Base-by-base conservation (phyloP, 1,140 invertebrate species). In the Bombus polaris region DNA sequence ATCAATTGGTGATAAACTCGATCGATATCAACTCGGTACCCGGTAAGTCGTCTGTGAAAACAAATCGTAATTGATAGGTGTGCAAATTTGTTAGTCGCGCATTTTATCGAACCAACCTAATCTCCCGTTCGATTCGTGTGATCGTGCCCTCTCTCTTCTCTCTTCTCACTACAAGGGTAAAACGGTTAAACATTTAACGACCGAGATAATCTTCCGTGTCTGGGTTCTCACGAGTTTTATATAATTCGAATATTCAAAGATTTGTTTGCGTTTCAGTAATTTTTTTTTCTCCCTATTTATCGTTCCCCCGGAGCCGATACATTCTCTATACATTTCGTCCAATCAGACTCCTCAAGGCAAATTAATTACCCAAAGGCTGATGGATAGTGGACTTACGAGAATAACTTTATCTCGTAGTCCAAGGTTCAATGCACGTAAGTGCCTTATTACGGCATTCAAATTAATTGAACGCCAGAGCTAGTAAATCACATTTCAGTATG, bases 11-110 rank as follows among this genome's bases (percentile, higher is more conserved):
- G 92, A 94, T 37, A 95, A 94, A 87, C 81, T 94, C 72, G 83
- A 93, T 44, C 92, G 91, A 68, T 93, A 94, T 83, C 93, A 93
- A 82, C 90, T 94, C 42, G 85, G 85, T 66, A 92, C 89, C 83
- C 90, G 93, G 94, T 95, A 88, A 91, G 93, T 92, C 12, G 59
- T 5, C 25, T 37, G 53, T 37, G 22, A 37, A 62, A 0, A 62
- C 59, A 62, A 44, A 18, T 57, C 15, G 10, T 37, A 44, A 35
- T 42, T 35, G 25, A n/a, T 70, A 32, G 13, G 15, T 2, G 18
- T 44, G 10, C 5, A 18, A 57, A 57, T 78, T 25, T 39, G 25
- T 57, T 65, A 57, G 2, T 39, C 32, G 3, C 22, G 15, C 5
- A 12, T 47, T 65, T 65, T 15, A 81, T 71, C 25, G 74, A n/a